These are phyloP conservation scores for Pheosia tremula DNA, from an alignment of 2,888 invertebrate species.

Conservation along the genomic window DNA sequence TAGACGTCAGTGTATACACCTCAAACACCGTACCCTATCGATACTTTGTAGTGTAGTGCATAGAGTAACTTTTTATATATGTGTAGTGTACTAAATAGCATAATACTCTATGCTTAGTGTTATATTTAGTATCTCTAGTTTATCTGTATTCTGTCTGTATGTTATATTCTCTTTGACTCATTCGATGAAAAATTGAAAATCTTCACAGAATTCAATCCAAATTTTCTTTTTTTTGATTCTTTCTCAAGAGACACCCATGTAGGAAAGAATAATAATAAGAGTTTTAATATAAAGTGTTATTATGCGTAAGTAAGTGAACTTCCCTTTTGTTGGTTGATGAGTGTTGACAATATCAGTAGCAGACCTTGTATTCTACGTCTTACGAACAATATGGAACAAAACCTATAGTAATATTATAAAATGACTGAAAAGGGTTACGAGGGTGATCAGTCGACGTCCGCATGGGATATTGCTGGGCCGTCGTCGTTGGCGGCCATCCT, in stretches of 20 bases:
- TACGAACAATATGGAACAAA: conserved; percentile 46
- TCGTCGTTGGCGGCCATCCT: conserved; percentile 86
- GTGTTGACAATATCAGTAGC: conserved; percentile 39
- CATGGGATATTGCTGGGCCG: conserved; percentile 77
- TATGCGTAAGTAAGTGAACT: conserved; percentile 29
- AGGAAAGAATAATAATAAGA: neutral
- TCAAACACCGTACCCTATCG: too few species aligned
- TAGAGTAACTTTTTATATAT: too few species aligned
- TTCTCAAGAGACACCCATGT: neutral
- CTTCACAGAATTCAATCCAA: neutral
- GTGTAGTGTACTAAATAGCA: too few species aligned
- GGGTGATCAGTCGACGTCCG: conserved; percentile 65
- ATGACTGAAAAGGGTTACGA: conserved; percentile 76
- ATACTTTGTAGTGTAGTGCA: too few species aligned
- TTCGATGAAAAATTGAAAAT: neutral
- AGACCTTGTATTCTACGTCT: conserved; percentile 24
- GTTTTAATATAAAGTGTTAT: neutral
- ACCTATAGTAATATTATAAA: conserved; percentile 39
- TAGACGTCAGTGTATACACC: too few species aligned
- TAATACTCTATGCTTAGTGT: too few species aligned
- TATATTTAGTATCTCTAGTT: too few species aligned
- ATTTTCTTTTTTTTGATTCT: neutral
- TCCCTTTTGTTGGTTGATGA: conserved; percentile 25
- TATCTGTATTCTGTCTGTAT: too few species aligned
- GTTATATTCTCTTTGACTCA: too few species aligned